Evolutionary conservation across 37 sponge, comb jelly and placozoan genomes (phyloP).

Genomic region (Mnemiopsis leidyi): DNA sequence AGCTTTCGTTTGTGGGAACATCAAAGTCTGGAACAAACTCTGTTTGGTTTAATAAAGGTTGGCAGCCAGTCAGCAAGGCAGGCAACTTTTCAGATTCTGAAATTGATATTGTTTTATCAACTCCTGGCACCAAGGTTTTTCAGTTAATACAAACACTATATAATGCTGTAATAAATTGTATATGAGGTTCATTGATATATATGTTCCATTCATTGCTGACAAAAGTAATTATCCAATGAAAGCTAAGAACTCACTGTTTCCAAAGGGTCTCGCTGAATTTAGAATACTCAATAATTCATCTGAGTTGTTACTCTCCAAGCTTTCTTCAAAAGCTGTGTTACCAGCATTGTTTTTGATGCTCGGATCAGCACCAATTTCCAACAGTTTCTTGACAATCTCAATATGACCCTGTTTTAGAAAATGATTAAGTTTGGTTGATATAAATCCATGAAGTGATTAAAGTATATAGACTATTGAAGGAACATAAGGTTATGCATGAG

Average conservation of each 20-base stretch:
- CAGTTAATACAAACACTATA: neutral
- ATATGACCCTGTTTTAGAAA: neutral
- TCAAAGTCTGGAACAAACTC: conserved; percentile 62
- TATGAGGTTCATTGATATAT: neutral
- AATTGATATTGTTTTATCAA: no score
- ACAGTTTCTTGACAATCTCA: neutral
- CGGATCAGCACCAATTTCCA: conserved; percentile 1
- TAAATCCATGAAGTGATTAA: neutral
- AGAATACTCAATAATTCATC: neutral
- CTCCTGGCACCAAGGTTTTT: neutral
- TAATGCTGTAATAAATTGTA: no score
- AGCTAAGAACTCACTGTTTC: no score
- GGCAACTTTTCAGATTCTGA: conserved; percentile 2
- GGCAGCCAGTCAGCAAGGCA: neutral
- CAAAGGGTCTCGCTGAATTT: neutral
- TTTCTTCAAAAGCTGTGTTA: conserved; percentile 13
- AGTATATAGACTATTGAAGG: neutral
- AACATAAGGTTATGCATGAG: neutral
- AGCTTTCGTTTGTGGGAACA: conserved; percentile 60
- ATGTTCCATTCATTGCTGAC: no score
- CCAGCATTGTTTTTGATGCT: neutral
- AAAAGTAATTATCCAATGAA: no score
- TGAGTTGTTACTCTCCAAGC: neutral
- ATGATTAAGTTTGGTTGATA: no score
- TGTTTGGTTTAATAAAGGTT: neutral